Evolutionary conservation across 1,140 invertebrate species (phyloP).

Genomic region (Cecropterus lyciades): DNA sequence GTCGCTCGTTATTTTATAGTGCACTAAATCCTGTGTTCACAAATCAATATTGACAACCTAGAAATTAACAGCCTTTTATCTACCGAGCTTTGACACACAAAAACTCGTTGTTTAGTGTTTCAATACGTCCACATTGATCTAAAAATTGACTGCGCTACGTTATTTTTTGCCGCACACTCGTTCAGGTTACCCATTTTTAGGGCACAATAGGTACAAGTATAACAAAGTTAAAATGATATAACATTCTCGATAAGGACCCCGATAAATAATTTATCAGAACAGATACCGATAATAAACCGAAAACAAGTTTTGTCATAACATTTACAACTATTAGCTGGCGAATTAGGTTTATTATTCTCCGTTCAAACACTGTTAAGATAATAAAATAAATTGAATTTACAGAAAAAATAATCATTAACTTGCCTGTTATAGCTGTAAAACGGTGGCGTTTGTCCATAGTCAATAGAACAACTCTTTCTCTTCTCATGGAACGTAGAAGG

Average conservation of each 20-base stretch:
- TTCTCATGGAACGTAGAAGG: no score
- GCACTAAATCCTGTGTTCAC: constrained; percentile 13
- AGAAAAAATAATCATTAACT: constrained; percentile 7
- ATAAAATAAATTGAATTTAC: constrained; percentile 18
- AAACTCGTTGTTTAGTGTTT: constrained; percentile 10
- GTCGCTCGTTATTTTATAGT: constrained; percentile 3
- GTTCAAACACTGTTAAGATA: constrained; percentile 1
- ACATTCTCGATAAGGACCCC: constrained; percentile 24
- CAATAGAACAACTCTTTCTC: no score
- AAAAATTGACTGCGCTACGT: constrained; percentile 20
- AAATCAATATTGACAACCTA: constrained; percentile 30
- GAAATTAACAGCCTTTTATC: constrained; percentile 27
- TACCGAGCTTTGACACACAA: constrained; percentile 8
- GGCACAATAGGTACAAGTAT: constrained; percentile 23
- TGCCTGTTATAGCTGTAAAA: constrained; percentile 2
- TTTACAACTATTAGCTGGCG: constrained; percentile 20
- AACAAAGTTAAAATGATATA: constrained; percentile 28
- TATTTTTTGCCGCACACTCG: constrained; percentile 22
- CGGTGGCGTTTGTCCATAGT: neutral
- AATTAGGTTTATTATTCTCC: constrained; percentile 12
- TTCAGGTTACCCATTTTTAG: constrained; percentile 35
- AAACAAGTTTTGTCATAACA: constrained; percentile 25
- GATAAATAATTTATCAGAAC: constrained; percentile 31
- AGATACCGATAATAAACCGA: neutral
- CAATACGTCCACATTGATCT: constrained; percentile 15